Evolutionary conservation across 2,113 vertebrate genomes (phyloP), one percentile per base, ranked within the genome.

Genomic region (Recurvirostra avosetta): DNA sequence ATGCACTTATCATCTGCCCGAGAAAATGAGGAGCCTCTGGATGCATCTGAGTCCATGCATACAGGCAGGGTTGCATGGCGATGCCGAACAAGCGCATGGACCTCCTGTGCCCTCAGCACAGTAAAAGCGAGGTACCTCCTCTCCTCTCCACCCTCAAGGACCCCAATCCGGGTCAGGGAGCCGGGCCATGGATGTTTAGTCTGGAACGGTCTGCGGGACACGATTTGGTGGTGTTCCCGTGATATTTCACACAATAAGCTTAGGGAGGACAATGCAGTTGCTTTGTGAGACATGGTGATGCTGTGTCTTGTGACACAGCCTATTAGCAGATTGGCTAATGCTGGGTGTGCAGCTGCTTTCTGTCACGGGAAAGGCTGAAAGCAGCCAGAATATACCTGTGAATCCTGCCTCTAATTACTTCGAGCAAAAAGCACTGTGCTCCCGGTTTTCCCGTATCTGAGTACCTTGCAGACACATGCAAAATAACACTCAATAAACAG

Each of bases 231-330:
- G 92, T 89, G 95, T 95, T 96, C 96, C 86, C 93, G 55, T 97
- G 95, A 88, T 95, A 95, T 72, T 95, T 86, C 93, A 0, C 91
- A 96, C 97, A 97, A 95, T 97, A 91, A 97, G 96, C 96, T 96
- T 95, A 95, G 81, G 50, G 67, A 82, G 94, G 95, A 97, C 96
- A 97, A 96, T 97, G 96, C 87, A 92, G 89, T 80, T 90, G 91
- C 94, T 97, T 96, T 97, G 96, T 96, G 94, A 96, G 96, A 95
- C 81, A 30, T 76, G 93, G 92, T 83, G 96, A 97, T 97, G 94
- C 95, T 96, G 97, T 96, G 95, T 97, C 97, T 96, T 97, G 95
- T 97, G 96, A 95, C 89, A 96, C 84, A 95, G 97, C 95, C 97
- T 97, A 96, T 97, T 97, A 97, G 95, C 95, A 97, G 96, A 94